A percentile compares a stretch with the other conserved stretches of the same genome.
phyloP scores from a whole-genome alignment of 2,797 vertebrate genomes.

The Todus mexicanus region DNA sequence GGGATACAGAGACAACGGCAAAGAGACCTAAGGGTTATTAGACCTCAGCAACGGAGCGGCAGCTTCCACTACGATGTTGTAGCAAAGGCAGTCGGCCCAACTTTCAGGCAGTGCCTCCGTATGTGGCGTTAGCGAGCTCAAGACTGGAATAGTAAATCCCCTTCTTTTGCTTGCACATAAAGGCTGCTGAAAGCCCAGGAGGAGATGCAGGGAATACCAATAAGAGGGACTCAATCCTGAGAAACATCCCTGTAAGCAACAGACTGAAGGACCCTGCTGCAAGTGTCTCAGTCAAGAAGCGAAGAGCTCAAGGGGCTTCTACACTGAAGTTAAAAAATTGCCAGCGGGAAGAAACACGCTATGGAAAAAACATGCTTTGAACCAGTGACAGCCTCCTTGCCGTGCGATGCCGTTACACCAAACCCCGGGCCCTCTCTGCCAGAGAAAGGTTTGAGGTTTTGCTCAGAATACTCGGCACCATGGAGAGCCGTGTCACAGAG shows the following conservation, averaged over 20 bases:
- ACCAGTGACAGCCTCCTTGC: not conserved
- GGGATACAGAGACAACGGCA: not conserved
- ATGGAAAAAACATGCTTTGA: not conserved
- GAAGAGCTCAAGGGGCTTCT: not conserved
- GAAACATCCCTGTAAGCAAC: not conserved
- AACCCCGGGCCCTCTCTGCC: not conserved
- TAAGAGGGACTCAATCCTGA: not conserved
- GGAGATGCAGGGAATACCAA: not conserved
- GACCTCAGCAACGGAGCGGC: not conserved
- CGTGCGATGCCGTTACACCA: fast-evolving
- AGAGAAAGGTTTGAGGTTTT: not conserved
- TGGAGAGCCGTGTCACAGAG: not conserved
- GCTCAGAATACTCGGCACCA: not conserved
- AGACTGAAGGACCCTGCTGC: not conserved
- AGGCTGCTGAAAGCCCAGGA: not conserved
- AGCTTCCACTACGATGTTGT: fast-evolving
- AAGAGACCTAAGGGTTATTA: not conserved
- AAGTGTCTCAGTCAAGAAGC: not conserved
- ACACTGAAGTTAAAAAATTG: not conserved
- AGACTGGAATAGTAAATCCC: conserved; percentile 25
- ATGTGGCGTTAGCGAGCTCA: fast-evolving
- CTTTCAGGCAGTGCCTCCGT: not conserved
- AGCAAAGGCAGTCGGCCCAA: not conserved
- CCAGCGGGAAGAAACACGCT: not conserved
- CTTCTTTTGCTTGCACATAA: not conserved